Evolutionary conservation across 2,888 invertebrate genomes (phyloP).

Genomic region (Strigamia maritima): DNA sequence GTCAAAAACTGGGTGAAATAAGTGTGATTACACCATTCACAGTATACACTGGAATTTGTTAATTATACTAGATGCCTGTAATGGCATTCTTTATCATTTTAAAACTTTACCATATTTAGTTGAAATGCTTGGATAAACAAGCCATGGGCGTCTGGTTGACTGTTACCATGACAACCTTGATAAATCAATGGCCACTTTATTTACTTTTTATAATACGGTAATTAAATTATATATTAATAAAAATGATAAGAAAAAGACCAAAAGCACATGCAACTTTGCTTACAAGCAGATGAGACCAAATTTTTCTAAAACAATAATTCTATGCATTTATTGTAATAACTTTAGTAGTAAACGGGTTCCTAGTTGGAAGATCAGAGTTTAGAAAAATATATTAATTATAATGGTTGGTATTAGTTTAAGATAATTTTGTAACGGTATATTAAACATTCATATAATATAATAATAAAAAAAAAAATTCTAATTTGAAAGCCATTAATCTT

Average conservation of each 20-base stretch:
- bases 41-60: conserved; percentile 18
- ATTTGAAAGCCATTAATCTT: no score
- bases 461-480: neutral
- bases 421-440: neutral
- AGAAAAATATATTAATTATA: neutral
- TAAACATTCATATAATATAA: neutral
- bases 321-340: conserved; percentile 8
- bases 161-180: conserved; percentile 4
- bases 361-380: neutral
- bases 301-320: neutral
- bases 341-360: conserved; percentile 7
- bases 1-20: neutral
- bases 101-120: neutral
- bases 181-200: conserved; percentile 1
- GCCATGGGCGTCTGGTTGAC: conserved; percentile 8
- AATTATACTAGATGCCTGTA: conserved; percentile 1
- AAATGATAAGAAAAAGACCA: neutral
- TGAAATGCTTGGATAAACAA: neutral
- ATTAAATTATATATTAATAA: neutral
- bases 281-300: neutral
- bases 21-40: neutral
- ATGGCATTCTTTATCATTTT: neutral
- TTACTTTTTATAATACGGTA: neutral
- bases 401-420: neutral
- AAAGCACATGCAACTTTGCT: neutral